phyloP scores from a whole-genome alignment of 1,140 invertebrate genomes.

The Drosophila carrolli region DNA sequence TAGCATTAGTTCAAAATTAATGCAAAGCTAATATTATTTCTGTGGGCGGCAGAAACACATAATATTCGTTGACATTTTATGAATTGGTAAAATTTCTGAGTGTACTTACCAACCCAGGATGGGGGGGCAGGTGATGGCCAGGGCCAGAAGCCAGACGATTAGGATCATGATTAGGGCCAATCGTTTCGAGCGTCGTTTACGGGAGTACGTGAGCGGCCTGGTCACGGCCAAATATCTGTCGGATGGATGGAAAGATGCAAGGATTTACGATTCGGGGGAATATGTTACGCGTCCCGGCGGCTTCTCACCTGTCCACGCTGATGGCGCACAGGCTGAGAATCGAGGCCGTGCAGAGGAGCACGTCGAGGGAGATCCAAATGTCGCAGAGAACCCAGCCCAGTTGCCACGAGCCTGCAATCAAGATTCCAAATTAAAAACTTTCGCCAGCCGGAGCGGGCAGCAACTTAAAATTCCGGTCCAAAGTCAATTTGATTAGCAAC shows the following conservation, averaged over 20 bases:
- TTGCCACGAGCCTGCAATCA: conserved; percentile 89
- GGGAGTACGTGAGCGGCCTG: conserved; percentile 92
- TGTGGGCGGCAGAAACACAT: no score
- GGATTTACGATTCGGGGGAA: conserved; percentile 31
- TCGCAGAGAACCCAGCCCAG: conserved; percentile 92
- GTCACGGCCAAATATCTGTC: conserved; percentile 92
- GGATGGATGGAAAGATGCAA: conserved; percentile 15
- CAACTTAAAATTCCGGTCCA: conserved; percentile 55
- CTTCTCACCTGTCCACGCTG: conserved; percentile 88
- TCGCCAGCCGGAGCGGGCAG: conserved; percentile 12
- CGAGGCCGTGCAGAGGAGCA: conserved; percentile 95
- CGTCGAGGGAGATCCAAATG: conserved; percentile 96
- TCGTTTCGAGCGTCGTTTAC: conserved; percentile 90
- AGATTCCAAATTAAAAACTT: conserved; percentile 53
- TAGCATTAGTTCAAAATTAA: no score
- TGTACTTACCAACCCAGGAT: conserved; percentile 91
- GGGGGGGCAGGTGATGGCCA: conserved; percentile 93
- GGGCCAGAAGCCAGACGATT: conserved; percentile 92
- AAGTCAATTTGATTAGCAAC: conserved; percentile 62
- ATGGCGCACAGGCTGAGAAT: conserved; percentile 93
- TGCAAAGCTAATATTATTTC: no score
- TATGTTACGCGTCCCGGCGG: conserved; percentile 65
- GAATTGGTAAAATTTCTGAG: conserved; percentile 74
- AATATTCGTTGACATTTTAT: no score
- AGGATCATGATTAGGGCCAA: conserved; percentile 92